Base-by-base conservation (phyloP, 64 coral and sea anemone species). In the Pachyseris speciosa region DNA sequence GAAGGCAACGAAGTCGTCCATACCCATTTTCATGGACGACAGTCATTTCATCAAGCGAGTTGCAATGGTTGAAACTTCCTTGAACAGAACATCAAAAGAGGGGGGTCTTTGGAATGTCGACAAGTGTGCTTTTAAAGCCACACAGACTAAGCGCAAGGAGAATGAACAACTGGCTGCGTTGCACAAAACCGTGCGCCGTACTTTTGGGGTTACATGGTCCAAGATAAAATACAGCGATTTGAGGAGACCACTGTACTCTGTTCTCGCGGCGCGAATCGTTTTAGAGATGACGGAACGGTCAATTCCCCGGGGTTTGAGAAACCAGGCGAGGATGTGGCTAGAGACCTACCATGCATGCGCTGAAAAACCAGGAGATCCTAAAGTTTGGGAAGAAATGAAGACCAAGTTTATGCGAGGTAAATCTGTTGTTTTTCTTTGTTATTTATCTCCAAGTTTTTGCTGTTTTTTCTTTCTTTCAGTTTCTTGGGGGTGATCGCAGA, bases 191-290 rank as follows among this genome's bases (percentile, higher is more conserved):
- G 94, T 99, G 4, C 94, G 97, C 3, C 94, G 91, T 49, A 93
- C 85, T 28, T 93, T 93, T 64, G 97, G 97, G 12, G 95, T 99
- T 42, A 95, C 90, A 3, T 99, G 97, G 97, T 92, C 93, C 32
- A 92, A 88, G 48, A 75, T 99, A 17, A 72, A 74, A 50, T 91
- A 99, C 69, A 86, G 65, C 38, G 93, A 99, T 92, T 76, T 99
- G 16, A 51, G 86, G 43, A 51, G 97, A 72, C 97, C 97, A 19
- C 86, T 99, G 19, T 99, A 99, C 45, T 99, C 97, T 3, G 75
- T 99, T 51, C 60, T 99, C 6, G 97, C 97, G 24, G 97, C 91
- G n/a, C 78, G 97, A 37, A 68, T 99, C 72, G 74, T 80, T 65
- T 80, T 99, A 24, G 94, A 99, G 49, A 79, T 95, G 20, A 45